Evolutionary conservation across 1,140 invertebrate genomes (phyloP), one percentile per base, ranked within the genome.

Genomic region (Drosophila equinoxialis): DNA sequence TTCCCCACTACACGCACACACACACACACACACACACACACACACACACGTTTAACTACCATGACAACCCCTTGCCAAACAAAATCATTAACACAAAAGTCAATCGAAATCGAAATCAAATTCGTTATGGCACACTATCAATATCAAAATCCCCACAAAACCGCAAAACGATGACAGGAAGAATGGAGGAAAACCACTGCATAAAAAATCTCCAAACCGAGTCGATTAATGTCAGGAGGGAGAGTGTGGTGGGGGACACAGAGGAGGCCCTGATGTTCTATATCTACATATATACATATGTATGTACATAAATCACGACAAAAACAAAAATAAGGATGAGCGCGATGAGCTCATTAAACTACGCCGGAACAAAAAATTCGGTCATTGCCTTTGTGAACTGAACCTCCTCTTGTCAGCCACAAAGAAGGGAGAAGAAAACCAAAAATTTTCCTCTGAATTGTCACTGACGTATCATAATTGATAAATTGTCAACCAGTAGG

Each of bases 81-180:
- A 77, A 74, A 71, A 71, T 77, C 75, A 77, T 77, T 77, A 77
- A 71, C 74, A 71, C 75, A 77, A 77, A 45, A 37, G 4, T n/a
- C 30, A 63, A 48, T 63, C 42, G 30, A 61, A 76, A 66, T 66
- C 33, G 63, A 30, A 77, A 72, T 69, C 60, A 63, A 69, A 55
- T 63, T 35, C 35, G 14, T 13, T 20, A 11, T 26, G 14, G 6
- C 10, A 20, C 57, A 57, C 62, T 42, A 39, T 68, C 37, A 37
- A 17, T 62, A 51, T 39, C 13, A 8, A 41, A 26, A n/a, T 57
- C 17, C 45, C 17, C 17, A 20, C 20, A 14, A 51, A 51, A 51
- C 45, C 45, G 45, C 45, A 51, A 51, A 51, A 51, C 17, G 8
- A 6, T 30, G 30, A 30, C 30, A 30, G 6, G 30, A 6, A 30